These are phyloP conservation scores for Chrysolina haemoptera DNA, from an alignment of 2,888 invertebrate genomes.

Conservation along the genomic window DNA sequence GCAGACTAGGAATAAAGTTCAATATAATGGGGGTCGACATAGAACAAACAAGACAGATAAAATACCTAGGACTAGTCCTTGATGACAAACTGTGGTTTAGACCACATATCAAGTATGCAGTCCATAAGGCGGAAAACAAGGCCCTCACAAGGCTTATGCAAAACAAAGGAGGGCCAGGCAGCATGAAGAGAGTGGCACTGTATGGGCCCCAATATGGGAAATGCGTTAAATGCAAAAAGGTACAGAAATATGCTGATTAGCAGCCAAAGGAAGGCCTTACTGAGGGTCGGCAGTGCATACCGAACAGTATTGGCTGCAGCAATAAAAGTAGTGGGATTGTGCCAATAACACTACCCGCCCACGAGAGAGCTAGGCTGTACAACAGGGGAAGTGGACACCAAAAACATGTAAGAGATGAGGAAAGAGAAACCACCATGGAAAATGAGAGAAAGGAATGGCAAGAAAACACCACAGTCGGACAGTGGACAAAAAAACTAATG, in stretches of 20 bases:
- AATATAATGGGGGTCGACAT: background rate
- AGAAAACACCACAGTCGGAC: constrained; percentile 10
- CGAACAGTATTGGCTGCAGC: constrained; percentile 5
- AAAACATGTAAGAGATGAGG: constrained; percentile 9
- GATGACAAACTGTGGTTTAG: constrained; percentile 20
- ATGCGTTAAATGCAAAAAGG: background rate
- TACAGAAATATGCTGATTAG: too few relatives aligned
- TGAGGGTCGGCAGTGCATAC: constrained; percentile 7
- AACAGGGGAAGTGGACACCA: background rate
- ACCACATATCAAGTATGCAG: constrained; percentile 16
- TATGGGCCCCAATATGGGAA: constrained; percentile 31
- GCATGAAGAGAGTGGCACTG: constrained; percentile 27
- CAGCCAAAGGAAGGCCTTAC: constrained; percentile 2
- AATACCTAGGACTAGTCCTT: constrained; percentile 32
- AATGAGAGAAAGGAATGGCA: background rate
- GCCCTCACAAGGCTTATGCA: background rate
- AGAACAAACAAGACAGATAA: background rate
- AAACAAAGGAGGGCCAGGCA: constrained; percentile 28
- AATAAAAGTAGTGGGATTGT: too few relatives aligned
- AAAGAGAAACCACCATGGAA: constrained; percentile 15
- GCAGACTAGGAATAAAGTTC: background rate
- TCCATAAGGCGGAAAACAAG: constrained; percentile 4
- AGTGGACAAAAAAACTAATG: too few relatives aligned
- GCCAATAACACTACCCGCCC: too few relatives aligned
- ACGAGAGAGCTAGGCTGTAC: too few relatives aligned